Percentiles rank a stretch among this genome's conserved stretches.
phyloP scores from a whole-genome alignment of 2,797 vertebrate genomes.

The Diglossa cyanea region DNA sequence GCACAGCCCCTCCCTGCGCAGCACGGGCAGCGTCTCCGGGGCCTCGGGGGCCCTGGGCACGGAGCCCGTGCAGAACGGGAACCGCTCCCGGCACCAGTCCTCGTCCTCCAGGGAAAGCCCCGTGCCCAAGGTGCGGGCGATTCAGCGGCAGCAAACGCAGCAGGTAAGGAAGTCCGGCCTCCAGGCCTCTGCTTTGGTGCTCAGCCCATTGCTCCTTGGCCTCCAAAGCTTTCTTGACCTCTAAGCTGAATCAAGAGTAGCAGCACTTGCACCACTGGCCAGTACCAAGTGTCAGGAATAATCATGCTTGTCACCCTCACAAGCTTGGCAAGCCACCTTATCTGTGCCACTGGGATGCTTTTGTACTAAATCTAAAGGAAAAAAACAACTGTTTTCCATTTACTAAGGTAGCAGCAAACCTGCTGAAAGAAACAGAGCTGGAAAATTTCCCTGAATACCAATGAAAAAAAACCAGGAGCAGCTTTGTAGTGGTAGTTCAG shows the following conservation, averaged over 20 bases:
- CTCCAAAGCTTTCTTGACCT: not conserved
- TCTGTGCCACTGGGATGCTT: not conserved
- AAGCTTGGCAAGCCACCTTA: not conserved
- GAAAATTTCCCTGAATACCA: not conserved
- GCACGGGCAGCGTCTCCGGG: slow-evolving; percentile 81
- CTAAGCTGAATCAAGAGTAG: not conserved
- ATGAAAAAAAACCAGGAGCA: not conserved
- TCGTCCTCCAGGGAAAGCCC: slow-evolving; percentile 82
- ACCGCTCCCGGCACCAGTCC: slow-evolving; percentile 79
- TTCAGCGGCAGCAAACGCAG: slow-evolving; percentile 80
- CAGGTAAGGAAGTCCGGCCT: slow-evolving; percentile 71
- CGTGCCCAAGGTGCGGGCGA: slow-evolving; percentile 78
- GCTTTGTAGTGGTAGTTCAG: not conserved
- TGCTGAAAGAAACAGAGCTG: not conserved
- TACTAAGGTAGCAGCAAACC: not conserved
- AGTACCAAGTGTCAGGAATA: not conserved
- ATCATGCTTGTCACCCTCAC: not conserved
- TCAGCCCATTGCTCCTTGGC: not conserved
- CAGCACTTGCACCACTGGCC: not conserved
- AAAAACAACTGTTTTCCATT: not conserved
- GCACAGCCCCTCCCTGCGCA: slow-evolving; percentile 82
- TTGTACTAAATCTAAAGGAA: not conserved
- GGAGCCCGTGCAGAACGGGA: slow-evolving; percentile 77
- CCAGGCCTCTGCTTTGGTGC: not conserved
- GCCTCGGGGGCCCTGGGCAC: slow-evolving; percentile 69